Evolutionary conservation across 2,888 invertebrate species (phyloP), one percentile per base, ranked within the genome.

Genomic region (Cephus nigrinus): DNA sequence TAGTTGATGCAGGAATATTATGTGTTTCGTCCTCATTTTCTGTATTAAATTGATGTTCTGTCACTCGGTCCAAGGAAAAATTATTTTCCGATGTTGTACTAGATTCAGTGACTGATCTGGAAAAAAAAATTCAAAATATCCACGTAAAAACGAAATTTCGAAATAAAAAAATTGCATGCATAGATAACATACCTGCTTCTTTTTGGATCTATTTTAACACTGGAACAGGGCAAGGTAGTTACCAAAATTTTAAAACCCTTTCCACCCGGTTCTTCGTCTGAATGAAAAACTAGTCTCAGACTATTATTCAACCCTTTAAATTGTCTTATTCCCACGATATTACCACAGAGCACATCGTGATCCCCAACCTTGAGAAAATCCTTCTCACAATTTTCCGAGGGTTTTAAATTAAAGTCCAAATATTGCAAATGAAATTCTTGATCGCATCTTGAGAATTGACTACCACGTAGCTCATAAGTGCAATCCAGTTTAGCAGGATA

Each of bases 371-470:
- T 92, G 73, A 94, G 84, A 78, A 92, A 92, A 86, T 94, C 94
- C 69, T 92, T 92, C 9, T 84, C 86, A 86, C 94, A 94, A 79
- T 92, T 92, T 11, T 87, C 82, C 5, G 93, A 93, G 1, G 92
- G 80, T 82, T 92, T 92, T 69, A 94, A 80, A 78, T 92, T 86
- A 82, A 94, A 94, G 85, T 94, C 93, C 71, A 94, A 85, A 84
- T 94, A 94, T 83, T 93, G 92, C 40, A 94, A 89, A 79, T 93
- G 92, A 84, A 93, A 94, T 74, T 92, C 90, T 74, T 92, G 93
- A 23, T 92, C 91, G 81, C 94, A 94, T 11, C 89, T 82, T 0
- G 89, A 91, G 0, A 77, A 68, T 75, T 88, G 90, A 4, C 92
- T 92, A 1, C 93, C 93, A 78, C 92, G 92, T 34, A 94, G 85